Base-by-base conservation (phyloP, 2,888 invertebrate genomes). In the Eurois occulta region DNA sequence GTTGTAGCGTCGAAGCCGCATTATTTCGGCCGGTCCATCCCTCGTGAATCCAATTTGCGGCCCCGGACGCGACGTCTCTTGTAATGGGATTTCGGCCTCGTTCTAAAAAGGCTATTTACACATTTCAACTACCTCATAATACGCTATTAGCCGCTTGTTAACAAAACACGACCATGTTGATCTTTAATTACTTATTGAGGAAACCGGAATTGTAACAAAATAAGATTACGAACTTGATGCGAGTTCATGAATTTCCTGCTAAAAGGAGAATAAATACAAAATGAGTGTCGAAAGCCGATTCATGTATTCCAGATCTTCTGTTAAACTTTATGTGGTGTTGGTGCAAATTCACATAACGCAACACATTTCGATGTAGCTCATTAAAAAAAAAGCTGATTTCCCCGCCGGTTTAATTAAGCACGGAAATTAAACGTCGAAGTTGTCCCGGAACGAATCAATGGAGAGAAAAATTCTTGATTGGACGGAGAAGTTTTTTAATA, bases 1-100 rank as follows among this genome's bases (percentile, higher is more conserved):
- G 89, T 86, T 90, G 88, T 89, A 88, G 88, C 89, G 88, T 88
- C 90, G 92, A 91, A 92, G 91, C 91, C 91, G 89, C 91, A 93
- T 94, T 94, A 94, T 94, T 94, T 94, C 90, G 90, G 91, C 73
- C 91, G 90, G 92, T 92, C 92, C 92, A 92, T 93, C 92, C 92
- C 91, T 91, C 91, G 91, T 91, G 92, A 93, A 95, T 94, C 94
- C 94, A 95, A 95, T 95, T 95, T 95, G 93, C 91, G 91, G 88
- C 89, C 87, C 87, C 89, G 91, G 91, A 91, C 92, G 90, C 92
- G 91, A 92, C 92, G 92, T 92, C 92, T 92, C 92, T 88, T 90
- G 89, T 95, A 95, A 95, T 95, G 92, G 93, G 94, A 94, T 95
- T 95, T 94, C 88, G 91, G 91, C 85, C 89, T 90, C 89, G 89